These are phyloP conservation scores for Cantharis lateralis DNA, from an alignment of 2,888 invertebrate genomes.

Conservation along the genomic window DNA sequence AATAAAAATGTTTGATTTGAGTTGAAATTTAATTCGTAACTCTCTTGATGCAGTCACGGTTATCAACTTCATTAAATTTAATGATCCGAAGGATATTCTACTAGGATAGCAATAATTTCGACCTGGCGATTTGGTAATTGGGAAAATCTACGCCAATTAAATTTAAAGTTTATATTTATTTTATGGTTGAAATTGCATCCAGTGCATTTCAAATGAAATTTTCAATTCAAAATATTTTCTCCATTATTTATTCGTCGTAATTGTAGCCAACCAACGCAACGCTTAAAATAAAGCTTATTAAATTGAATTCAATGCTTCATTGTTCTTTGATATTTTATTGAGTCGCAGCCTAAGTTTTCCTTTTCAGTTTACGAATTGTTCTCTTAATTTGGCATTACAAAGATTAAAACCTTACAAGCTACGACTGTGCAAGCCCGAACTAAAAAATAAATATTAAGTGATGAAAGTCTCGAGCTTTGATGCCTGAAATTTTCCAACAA, in stretches of 20 bases:
- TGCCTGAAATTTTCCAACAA: neutral
- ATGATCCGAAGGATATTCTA: neutral
- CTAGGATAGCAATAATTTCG: neutral
- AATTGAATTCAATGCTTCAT: neutral
- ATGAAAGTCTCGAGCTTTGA: neutral
- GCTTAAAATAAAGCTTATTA: neutral
- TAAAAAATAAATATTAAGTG: neutral
- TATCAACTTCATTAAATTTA: neutral
- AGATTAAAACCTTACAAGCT: neutral
- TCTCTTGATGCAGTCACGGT: neutral
- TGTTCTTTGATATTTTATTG: neutral
- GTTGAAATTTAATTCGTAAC: neutral
- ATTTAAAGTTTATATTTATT: neutral
- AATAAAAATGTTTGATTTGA: neutral
- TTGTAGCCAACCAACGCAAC: neutral
- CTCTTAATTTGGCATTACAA: neutral
- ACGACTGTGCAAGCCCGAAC: neutral
- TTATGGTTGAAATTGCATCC: neutral
- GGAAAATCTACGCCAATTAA: neutral
- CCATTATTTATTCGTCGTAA: neutral
- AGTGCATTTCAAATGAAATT: neutral
- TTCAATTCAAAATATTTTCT: neutral
- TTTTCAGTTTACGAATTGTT: neutral
- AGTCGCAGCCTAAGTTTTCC: neutral
- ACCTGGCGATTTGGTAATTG: neutral